phyloP scores from a whole-genome alignment of 2,797 vertebrate species.

The Cynopterus sphinx region DNA sequence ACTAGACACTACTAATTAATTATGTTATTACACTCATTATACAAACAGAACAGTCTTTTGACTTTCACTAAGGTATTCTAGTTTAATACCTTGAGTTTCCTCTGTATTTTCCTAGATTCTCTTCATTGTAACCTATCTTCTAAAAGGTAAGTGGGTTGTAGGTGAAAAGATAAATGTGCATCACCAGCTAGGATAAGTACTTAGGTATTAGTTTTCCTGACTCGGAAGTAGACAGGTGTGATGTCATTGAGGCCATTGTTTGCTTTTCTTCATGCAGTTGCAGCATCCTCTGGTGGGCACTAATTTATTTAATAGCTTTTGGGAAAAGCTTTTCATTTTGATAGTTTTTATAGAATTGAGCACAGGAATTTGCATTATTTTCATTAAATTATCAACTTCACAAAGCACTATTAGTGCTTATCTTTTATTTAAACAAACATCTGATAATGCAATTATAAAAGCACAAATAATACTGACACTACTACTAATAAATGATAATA shows the following conservation, averaged over 20 bases:
- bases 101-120: neutral
- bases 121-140: neutral
- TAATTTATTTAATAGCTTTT: slow-evolving; percentile 27
- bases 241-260: neutral
- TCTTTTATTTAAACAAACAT: neutral
- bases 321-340: neutral
- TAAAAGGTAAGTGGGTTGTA: neutral
- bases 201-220: neutral
- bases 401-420: neutral
- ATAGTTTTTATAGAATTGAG: neutral
- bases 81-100: neutral
- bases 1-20: neutral
- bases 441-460: neutral
- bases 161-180: neutral
- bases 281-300: slow-evolving; percentile 55
- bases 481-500: neutral
- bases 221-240: neutral
- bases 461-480: slow-evolving; percentile 17
- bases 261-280: slow-evolving; percentile 1
- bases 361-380: slow-evolving; percentile 34
- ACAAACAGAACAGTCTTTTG: neutral
- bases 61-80: neutral
- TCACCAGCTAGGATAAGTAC: neutral
- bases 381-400: neutral
- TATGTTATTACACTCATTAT: neutral